Evolutionary conservation across 2,113 vertebrate genomes (phyloP), one percentile per base, ranked within the genome.

Genomic region (Cacatua alba): DNA sequence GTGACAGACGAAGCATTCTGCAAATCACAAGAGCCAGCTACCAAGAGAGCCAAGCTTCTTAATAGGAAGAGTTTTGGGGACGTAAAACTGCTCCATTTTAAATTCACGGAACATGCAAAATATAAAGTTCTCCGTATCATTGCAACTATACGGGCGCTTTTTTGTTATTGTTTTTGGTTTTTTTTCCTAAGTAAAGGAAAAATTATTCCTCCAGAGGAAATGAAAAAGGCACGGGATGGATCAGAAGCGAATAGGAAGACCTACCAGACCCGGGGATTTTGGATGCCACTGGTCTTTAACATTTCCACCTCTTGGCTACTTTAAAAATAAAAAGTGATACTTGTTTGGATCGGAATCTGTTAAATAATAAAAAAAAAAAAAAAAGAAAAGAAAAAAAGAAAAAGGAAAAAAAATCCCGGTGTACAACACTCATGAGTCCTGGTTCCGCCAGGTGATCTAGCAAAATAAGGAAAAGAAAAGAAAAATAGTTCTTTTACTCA

Each of bases 1-100:
- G 98, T 98, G 98, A 98, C 92, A 97, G 97, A 96, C 97, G 52
- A 75, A 96, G 83, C 92, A 78, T 97, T 97, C 91, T 94, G 96
- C 98, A 97, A 97, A 98, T 98, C 98, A 97, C 96, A 84, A 63
- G 62, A 86, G 70, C 87, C 81, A 52, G 94, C 95, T 69, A 94
- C 88, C 93, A 82, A 83, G 94, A 87, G 92, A 86, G 95, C 17
- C 67, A 69, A 89, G 52, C 35, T 28, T 52, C 20, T 86, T 76
- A 85, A 90, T 28, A 79, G 43, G 44, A 89, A 92, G 92, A 94
- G 62, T 95, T 96, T 90, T 72, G 91, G 17, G 64, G 86, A 91
- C 80, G 95, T 87, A 46, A 91, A 77, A 18, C 51, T 4, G 43
- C 25, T 71, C 62, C 23, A 31, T 77, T 90, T 92, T 24, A 91